phyloP scores from a whole-genome alignment of 1,140 invertebrate genomes.

The Cepaea nemoralis region DNA sequence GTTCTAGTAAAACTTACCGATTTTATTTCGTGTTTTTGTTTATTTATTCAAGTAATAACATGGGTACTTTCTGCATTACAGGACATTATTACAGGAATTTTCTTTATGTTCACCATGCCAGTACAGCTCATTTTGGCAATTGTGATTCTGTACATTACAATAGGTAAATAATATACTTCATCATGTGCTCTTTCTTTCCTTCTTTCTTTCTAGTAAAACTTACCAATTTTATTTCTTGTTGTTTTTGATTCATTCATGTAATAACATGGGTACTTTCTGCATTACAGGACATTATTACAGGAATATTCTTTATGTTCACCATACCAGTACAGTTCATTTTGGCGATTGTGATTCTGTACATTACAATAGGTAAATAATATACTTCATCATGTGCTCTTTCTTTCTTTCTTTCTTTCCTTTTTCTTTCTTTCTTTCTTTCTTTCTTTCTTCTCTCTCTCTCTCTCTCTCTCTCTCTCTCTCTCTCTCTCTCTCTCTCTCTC shows the following conservation, averaged over 20 bases:
- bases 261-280: too few species aligned
- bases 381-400: background rate
- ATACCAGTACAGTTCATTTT: slow-evolving; percentile 82
- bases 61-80: background rate
- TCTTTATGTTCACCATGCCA: slow-evolving; percentile 96
- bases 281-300: background rate
- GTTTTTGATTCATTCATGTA: too few species aligned
- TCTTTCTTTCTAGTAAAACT: too few species aligned
- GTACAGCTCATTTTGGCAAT: slow-evolving; percentile 77
- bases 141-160: slow-evolving; percentile 73
- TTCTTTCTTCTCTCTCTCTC: background rate
- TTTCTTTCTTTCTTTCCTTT: background rate
- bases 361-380: slow-evolving; percentile 43
- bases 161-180: slow-evolving; percentile 2
- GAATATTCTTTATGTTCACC: slow-evolving; percentile 93
- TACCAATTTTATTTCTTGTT: too few species aligned
- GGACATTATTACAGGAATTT: slow-evolving; percentile 72
- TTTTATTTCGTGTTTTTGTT: too few species aligned
- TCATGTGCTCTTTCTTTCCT: background rate
- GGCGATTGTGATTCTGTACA: slow-evolving; percentile 74
- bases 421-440: background rate
- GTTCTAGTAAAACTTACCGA: too few species aligned
- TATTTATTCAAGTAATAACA: too few species aligned
- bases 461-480: background rate
- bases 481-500: background rate